phyloP scores from a whole-genome alignment of 2,888 invertebrate species.

The Apamea anceps region DNA sequence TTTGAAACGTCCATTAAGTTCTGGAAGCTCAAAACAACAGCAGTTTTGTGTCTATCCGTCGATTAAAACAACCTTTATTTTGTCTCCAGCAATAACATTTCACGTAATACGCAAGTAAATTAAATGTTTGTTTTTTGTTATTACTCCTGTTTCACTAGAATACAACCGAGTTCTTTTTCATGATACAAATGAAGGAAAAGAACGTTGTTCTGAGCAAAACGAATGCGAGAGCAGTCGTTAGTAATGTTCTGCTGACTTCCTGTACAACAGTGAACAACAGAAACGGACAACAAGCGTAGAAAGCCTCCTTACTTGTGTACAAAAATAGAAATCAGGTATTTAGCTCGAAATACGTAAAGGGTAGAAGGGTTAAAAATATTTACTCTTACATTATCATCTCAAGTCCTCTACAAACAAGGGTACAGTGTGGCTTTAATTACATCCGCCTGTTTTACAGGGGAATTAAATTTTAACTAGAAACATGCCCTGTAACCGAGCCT shows the following conservation, averaged over 20 bases:
- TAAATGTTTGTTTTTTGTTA: conserved; percentile 37
- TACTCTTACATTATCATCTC: conserved; percentile 77
- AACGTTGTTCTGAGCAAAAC: conserved; percentile 29
- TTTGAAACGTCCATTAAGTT: conserved; percentile 49
- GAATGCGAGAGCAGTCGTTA: conserved; percentile 51
- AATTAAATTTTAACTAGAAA: conserved; percentile 76
- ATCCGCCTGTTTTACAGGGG: conserved; percentile 69
- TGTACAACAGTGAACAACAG: conserved; percentile 38
- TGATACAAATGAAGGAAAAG: conserved; percentile 48
- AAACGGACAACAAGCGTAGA: conserved; percentile 22
- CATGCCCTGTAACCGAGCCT: conserved; percentile 60
- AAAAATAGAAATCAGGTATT: conserved; percentile 58
- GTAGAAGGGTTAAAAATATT: conserved; percentile 76
- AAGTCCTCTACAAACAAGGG: conserved; percentile 80
- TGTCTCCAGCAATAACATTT: conserved; percentile 29
- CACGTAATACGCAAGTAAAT: conserved; percentile 19
- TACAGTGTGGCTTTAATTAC: conserved; percentile 78
- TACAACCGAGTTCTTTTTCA: conserved; percentile 35
- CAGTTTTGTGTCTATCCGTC: conserved; percentile 26
- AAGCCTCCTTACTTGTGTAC: conserved; percentile 13
- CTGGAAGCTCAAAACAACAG: conserved; percentile 28
- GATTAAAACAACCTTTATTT: conserved; percentile 52
- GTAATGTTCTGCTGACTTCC: conserved; percentile 52
- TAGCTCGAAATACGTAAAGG: conserved; percentile 65
- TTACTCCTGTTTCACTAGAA: conserved; percentile 27